A percentile compares a stretch with the other conserved stretches of the same genome.
These are phyloP conservation scores for Hermetia illucens DNA, from an alignment of 1,140 invertebrate species.

Conservation along the genomic window DNA sequence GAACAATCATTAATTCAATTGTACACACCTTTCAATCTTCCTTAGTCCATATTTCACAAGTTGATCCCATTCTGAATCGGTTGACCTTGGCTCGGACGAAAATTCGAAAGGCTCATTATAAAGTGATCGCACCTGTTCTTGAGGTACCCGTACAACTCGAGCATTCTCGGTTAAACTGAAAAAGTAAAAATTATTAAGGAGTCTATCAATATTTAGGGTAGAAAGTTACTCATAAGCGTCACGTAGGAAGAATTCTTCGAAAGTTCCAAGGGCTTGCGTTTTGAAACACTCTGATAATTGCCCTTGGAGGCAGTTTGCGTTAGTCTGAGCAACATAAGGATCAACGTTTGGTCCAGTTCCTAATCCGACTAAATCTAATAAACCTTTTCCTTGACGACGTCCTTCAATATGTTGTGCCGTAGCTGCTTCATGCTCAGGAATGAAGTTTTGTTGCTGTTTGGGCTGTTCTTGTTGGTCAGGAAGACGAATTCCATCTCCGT, in stretches of 20 bases:
- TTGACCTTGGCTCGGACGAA: conserved; percentile 44
- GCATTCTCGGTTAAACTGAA: conserved; percentile 50
- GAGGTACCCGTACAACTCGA: conserved; percentile 47
- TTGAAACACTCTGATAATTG: conserved; percentile 71
- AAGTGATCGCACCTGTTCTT: conserved; percentile 44
- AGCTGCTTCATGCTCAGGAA: conserved; percentile 21
- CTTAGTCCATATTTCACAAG: conserved; percentile 57
- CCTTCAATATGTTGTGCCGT: conserved; percentile 15
- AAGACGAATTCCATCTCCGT: conserved; percentile 37
- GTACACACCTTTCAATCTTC: conserved; percentile 48
- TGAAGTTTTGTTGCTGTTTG: conserved; percentile 12
- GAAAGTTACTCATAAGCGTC: conserved; percentile 36
- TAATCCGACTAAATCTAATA: conserved; percentile 59
- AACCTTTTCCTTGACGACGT: conserved; percentile 39
- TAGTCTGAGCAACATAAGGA: conserved; percentile 56
- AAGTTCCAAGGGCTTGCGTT: conserved; percentile 51
- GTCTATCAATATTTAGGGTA: conserved; percentile 1
- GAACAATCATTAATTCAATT: no score
- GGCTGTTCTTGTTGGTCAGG: conserved; percentile 36
- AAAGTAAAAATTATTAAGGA: conserved; percentile 10
- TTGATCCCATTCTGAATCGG: conserved; percentile 66
- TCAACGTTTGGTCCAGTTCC: conserved; percentile 53
- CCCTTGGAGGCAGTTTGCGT: conserved; percentile 53
- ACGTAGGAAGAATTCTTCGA: conserved; percentile 60
- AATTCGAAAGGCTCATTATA: conserved; percentile 51